Evolutionary conservation across 92 coral and sea anemone genomes (phyloP).

Genomic region (Anthopleura xanthogrammica): DNA sequence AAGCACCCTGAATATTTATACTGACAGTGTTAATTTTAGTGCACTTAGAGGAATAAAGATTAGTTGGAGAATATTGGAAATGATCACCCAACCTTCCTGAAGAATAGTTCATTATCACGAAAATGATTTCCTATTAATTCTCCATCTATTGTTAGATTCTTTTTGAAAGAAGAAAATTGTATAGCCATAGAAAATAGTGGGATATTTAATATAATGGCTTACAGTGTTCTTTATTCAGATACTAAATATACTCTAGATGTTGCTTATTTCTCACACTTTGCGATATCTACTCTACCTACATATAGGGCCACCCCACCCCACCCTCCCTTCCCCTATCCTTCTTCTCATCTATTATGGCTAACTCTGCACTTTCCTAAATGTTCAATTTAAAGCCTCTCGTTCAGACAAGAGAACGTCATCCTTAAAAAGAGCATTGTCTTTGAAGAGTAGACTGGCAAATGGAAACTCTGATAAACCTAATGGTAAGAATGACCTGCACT

Average conservation of each 20-base stretch:
- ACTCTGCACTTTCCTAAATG: not conserved
- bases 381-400: slow-evolving; percentile 51
- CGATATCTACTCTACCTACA: too few relatives aligned
- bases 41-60: not conserved
- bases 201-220: too few relatives aligned
- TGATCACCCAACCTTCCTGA: not conserved
- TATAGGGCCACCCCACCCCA: too few relatives aligned
- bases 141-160: too few relatives aligned
- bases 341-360: not conserved
- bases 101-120: not conserved
- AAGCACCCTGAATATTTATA: too few relatives aligned
- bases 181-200: not conserved
- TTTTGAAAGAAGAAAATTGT: too few relatives aligned
- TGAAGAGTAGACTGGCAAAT: slow-evolving; percentile 49
- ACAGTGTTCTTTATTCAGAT: too few relatives aligned
- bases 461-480: slow-evolving; percentile 62
- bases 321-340: not conserved
- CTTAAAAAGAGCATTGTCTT: slow-evolving; percentile 73
- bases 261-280: not conserved
- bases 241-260: not conserved
- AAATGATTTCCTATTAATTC: not conserved
- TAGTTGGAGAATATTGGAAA: not conserved
- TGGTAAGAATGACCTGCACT: slow-evolving; percentile 21
- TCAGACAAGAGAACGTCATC: slow-evolving; percentile 60
- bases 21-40: not conserved